These are phyloP conservation scores for Caradrina kadenii DNA, from an alignment of 2,888 invertebrate genomes.

Conservation along the genomic window DNA sequence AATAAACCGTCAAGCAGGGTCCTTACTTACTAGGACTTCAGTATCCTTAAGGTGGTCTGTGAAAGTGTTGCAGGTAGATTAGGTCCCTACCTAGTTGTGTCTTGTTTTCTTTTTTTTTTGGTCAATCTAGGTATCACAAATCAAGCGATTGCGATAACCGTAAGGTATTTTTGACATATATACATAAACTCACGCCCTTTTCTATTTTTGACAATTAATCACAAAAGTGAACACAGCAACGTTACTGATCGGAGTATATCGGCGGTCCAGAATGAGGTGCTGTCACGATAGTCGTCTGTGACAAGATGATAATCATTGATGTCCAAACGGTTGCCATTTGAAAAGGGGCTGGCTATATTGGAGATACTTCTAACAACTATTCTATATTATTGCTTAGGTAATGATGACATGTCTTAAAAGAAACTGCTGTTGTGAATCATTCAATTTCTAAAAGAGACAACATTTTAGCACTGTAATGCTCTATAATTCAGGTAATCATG, in stretches of 20 bases:
- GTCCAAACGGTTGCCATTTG: too few relatives aligned
- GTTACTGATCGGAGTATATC: background rate
- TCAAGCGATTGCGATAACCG: background rate
- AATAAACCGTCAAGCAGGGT: background rate
- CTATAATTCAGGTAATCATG: conserved; percentile 46
- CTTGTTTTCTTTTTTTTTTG: too few relatives aligned
- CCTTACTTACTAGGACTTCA: background rate
- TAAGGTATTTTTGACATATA: background rate
- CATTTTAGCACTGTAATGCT: conserved; percentile 34
- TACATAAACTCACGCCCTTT: too few relatives aligned
- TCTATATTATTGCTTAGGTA: conserved; percentile 10
- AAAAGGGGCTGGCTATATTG: conserved; percentile 1
- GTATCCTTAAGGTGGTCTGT: background rate
- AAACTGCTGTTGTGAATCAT: conserved; percentile 15
- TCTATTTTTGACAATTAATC: background rate
- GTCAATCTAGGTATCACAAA: too few relatives aligned
- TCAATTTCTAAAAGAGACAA: conserved; percentile 29
- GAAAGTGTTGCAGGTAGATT: too few relatives aligned
- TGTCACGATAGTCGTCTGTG: too few relatives aligned
- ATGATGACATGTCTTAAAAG: conserved; percentile 10
- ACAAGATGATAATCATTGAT: too few relatives aligned
- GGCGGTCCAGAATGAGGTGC: background rate
- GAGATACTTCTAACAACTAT: conserved; percentile 13
- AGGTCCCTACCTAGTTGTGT: too few relatives aligned
- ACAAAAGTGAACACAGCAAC: background rate